A percentile compares a stretch with the other conserved stretches of the same genome.
phyloP scores from a whole-genome alignment of 2,113 vertebrate species.

The Charadrius vociferus region DNA sequence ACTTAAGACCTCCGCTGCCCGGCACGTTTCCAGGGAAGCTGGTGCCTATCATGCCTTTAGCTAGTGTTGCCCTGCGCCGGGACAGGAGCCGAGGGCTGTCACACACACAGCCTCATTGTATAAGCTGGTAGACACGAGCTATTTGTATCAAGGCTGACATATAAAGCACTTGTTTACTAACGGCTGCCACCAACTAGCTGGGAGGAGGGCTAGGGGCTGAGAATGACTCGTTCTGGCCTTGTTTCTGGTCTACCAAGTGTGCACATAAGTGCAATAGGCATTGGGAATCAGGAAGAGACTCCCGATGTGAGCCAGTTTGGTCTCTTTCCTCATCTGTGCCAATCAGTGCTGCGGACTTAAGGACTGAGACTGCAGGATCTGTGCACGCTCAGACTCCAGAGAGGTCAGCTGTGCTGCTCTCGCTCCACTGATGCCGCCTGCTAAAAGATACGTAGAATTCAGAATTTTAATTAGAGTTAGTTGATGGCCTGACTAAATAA shows the following conservation, averaged over 20 bases:
- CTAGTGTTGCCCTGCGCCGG: background rate
- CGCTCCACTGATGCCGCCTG: background rate
- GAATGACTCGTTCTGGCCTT: background rate
- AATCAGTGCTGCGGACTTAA: background rate
- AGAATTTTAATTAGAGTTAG: background rate
- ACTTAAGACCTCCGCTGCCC: accelerated
- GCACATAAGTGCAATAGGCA: background rate
- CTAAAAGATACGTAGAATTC: background rate
- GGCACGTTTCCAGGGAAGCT: background rate
- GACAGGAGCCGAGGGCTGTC: background rate
- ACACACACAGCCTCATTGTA: background rate
- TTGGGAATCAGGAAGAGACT: background rate
- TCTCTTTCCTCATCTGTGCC: background rate
- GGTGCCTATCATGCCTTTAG: background rate
- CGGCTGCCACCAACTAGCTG: accelerated
- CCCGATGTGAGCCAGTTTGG: accelerated
- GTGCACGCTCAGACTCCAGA: background rate
- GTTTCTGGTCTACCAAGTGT: background rate
- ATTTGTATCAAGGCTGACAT: background rate
- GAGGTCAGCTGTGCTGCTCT: background rate
- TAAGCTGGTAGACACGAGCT: background rate
- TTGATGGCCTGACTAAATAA: background rate
- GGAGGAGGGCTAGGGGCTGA: background rate
- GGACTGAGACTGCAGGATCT: background rate
- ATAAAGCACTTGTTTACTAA: background rate